phyloP scores from a whole-genome alignment of 2,113 vertebrate species.

The Ochotona princeps region DNA sequence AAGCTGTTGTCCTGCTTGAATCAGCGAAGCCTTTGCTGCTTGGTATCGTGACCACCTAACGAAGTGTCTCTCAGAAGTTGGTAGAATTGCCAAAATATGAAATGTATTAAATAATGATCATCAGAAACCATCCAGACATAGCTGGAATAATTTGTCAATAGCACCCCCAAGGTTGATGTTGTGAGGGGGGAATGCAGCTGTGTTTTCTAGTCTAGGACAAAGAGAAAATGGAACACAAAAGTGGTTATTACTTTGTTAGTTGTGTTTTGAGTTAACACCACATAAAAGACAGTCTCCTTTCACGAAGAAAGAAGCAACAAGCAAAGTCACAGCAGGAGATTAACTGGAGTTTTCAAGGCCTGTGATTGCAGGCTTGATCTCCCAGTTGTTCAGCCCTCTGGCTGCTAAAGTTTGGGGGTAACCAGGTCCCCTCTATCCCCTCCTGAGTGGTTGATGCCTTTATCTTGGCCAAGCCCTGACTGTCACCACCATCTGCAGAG shows the following conservation, averaged over 20 bases:
- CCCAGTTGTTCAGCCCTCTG: conserved; percentile 52
- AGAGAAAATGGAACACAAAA: conserved; percentile 60
- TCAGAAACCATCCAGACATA: not conserved
- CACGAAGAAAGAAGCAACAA: conserved; percentile 37
- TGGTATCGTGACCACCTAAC: conserved; percentile 65
- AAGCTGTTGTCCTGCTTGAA: conserved; percentile 76
- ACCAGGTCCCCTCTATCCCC: not conserved
- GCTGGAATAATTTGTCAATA: conserved; percentile 68
- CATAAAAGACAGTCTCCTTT: conserved; percentile 62
- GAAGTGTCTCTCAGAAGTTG: not conserved
- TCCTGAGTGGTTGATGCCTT: too few species aligned
- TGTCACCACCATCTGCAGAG: too few species aligned
- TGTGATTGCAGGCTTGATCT: conserved; percentile 13
- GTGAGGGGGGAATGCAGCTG: conserved; percentile 54
- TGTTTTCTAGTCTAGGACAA: conserved; percentile 65
- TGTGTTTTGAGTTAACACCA: not conserved
- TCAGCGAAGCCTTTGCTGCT: conserved; percentile 43
- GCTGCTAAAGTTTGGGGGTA: conserved; percentile 22
- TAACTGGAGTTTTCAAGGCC: conserved; percentile 27
- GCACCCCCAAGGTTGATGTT: conserved; percentile 67
- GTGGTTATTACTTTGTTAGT: conserved; percentile 47
- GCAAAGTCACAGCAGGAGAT: conserved; percentile 13
- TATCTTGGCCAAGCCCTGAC: too few species aligned
- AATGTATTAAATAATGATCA: conserved; percentile 36
- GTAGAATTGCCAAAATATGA: not conserved